phyloP scores from a whole-genome alignment of 2,888 invertebrate genomes.

The Allolobophora icterica region DNA sequence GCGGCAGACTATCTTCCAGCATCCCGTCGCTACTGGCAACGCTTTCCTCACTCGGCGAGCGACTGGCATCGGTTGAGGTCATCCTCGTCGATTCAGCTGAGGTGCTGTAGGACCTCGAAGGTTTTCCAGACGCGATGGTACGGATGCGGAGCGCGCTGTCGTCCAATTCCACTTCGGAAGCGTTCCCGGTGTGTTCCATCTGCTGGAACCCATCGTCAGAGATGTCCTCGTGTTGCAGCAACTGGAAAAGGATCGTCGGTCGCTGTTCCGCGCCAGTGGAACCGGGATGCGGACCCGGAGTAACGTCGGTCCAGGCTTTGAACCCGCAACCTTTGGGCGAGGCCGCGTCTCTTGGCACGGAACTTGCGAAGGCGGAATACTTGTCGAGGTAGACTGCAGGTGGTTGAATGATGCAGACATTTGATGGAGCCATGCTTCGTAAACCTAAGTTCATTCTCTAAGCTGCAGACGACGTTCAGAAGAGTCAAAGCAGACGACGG shows the following conservation, averaged over 20 bases:
- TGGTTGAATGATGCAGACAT: neutral
- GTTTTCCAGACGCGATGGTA: neutral
- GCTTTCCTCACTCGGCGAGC: slow-evolving; percentile 37
- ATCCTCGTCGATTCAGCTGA: slow-evolving; percentile 40
- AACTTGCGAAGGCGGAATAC: neutral
- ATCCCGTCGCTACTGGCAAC: slow-evolving; percentile 28
- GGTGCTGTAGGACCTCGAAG: neutral
- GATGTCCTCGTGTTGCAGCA: neutral
- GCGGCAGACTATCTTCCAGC: slow-evolving; percentile 30
- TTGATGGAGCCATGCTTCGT: neutral
- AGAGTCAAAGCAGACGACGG: neutral
- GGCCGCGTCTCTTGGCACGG: neutral
- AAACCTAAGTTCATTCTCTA: neutral
- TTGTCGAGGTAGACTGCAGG: neutral
- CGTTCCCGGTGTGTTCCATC: neutral
- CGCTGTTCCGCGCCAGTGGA: neutral
- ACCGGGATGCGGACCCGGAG: neutral
- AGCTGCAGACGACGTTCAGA: neutral
- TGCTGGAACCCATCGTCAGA: neutral
- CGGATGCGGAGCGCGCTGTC: neutral
- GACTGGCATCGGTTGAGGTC: neutral
- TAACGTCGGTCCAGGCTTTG: neutral
- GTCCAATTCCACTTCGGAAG: neutral
- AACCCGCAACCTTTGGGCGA: neutral
- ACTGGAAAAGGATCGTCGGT: neutral